Base-by-base conservation (phyloP, 2,797 vertebrate species). In the Gymnoscopelus microlampas region DNA sequence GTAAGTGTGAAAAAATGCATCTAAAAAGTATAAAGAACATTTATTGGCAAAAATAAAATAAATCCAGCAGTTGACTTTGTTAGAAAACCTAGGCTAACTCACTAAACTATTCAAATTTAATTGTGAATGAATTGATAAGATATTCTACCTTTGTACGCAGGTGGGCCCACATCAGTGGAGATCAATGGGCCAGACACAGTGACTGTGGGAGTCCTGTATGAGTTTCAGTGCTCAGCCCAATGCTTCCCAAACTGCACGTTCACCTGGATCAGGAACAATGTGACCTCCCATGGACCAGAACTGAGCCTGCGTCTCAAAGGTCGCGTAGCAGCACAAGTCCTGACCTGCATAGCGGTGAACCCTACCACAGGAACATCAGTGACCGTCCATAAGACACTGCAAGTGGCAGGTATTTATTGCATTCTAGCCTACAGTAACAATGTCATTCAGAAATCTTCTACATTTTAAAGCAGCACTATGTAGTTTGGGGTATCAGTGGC, bases 141-240 rank as follows among this genome's bases (percentile, higher is more conserved):
- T 29, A 29, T 29, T 29, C 26, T 29, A 29, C 26, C 26, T 29
- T 29, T 29, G 26, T 29, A 1, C 26, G 3, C 26, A 29, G 26
- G 26, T 29, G 26, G 26, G 26, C 26, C 26, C 3, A 29, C 26
- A 29, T 29, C 26, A 29, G 26, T 29, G 26, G 3, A 6, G 49
- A 82, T 84, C 61, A 29, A 0, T 0, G 79, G 82, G 35, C 57
- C 63, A 0, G 10, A 14, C 7, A 19, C 50, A 0, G 56, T 79
- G 23, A 77, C 82, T 3, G 66, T 84, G 61, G 77, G 74, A 12
- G 72, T 82, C 58, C 60, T 24, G 0, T 82, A 77, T 23, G 58
- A 19, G 2, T 84, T 82, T 50, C 13, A 23, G 26, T 82, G 77
- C 32, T 48, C 0, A 0, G 67, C 82, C 2, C 0, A 0, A 0